Base-by-base conservation (phyloP, 2,113 vertebrate species). In the Eclectus roratus region DNA sequence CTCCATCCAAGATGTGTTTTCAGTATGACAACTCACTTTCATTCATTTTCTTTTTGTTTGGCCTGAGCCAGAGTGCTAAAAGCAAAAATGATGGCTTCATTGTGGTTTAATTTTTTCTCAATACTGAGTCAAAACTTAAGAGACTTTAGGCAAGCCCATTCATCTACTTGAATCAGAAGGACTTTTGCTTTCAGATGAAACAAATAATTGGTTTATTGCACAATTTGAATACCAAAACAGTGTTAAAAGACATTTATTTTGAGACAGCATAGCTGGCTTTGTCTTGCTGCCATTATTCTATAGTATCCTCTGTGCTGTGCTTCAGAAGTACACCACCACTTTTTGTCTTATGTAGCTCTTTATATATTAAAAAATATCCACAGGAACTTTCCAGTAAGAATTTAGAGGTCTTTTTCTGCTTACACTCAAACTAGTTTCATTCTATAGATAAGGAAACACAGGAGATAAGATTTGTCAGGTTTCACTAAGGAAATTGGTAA, bases 11-110 rank as follows among this genome's bases (percentile, higher is more conserved):
- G 41, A 73, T 33, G 11, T 66, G 25, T 56, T 70, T 96, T 85
- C 66, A 70, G 17, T 77, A 31, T 64, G 50, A 80, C 8, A 85
- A 58, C 55, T 46, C 66, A 16, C 56, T 80, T 88, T 82, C 11
- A 65, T 88, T 88, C 1, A 43, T 87, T 87, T 84, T 70, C 13
- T 33, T 77, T 66, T 71, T 74, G 14, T 47, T 89, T 94, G 70
- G 28, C 10, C 31, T 85, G 63, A 93, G 53, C 37, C 27, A 77
- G 46, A 58, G 17, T 43, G 61, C 9, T 39, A 37, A 65, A 87
- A 82, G 31, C 63, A 73, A 88, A 96, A 94, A 70, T 37, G n/a
- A 90, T 90, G 63, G 29, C 23, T 89, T 94, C n/a, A 63, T 82
- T 95, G 63, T 33, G 12, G 23, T 76, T 93, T 81, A 33, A 10